Evolutionary conservation across 2,113 vertebrate genomes (phyloP), one percentile per base, ranked within the genome.

Genomic region (Saccopteryx bilineata): DNA sequence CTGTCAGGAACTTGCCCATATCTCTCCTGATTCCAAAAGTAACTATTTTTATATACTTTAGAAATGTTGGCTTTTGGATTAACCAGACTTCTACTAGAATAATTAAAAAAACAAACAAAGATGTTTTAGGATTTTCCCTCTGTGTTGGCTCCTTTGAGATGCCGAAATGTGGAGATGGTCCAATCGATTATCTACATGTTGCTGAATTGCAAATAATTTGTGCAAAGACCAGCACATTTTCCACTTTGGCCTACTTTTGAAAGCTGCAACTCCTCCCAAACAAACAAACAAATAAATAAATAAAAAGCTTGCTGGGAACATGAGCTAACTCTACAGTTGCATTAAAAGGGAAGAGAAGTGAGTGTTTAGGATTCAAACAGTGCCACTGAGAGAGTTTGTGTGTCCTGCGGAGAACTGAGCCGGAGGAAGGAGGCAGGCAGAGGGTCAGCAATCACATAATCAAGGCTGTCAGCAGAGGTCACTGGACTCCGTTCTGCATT

Each of bases 241-340:
- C 74, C 65, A 69, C 39, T 69, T 96, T 88, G 72, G 21, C 82
- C 90, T 96, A 87, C 18, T 94, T 96, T 76, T 71, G 72, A 86
- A 92, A 90, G 26, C 80, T 83, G 39, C 65, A 93, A 75, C 21
- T 50, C 26, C 58, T 83, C 10, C 58, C 56, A 56, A 69, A 65
- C 48, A 58, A 19, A 26, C 79, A 82, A 71, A 26, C 23, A 80
- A 66, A 31, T 1, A 26, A 91, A 21, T 39, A 39, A 39, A 39
- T 39, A 84, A 89, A 93, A 65, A 39, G 46, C 79, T 71, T 85
- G 52, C 31, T 65, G 66, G 69, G 66, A 94, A 96, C 85, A 89
- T 79, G 26, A 95, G 48, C 80, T 91, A 83, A 75, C 56, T 39
- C n/a, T 63, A 80, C 68, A 75, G 48, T 50, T 89, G 21, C 48